Conservation (phyloP, 2,888 invertebrate genomes). For the Platypus cylindrus region DNA sequence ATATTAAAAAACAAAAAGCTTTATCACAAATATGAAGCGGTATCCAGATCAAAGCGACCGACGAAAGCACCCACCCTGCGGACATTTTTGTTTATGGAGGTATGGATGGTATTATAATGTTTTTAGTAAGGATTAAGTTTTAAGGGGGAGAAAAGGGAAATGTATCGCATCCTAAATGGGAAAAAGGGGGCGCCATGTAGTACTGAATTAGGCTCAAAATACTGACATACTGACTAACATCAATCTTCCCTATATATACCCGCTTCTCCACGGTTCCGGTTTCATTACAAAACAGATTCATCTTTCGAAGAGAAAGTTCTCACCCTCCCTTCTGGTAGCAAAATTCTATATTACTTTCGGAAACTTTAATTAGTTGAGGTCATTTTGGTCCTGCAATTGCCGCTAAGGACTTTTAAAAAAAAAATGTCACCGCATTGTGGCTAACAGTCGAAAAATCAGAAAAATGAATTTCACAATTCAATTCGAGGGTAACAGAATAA, state of each 20-base stretch:
- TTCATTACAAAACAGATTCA: conserved; percentile 31
- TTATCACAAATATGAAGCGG: no score
- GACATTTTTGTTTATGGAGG: not conserved
- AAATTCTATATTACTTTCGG: no score
- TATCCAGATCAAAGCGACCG: conserved; percentile 1
- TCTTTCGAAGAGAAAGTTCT: conserved; percentile 21
- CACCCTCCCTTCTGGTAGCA: conserved; percentile 4
- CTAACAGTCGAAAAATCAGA: no score
- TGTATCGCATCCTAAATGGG: not conserved
- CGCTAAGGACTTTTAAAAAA: no score
- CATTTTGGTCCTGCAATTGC: no score
- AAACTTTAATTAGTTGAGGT: no score
- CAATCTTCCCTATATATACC: conserved; percentile 25
- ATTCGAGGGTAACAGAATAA: no score
- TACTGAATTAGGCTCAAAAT: conserved; percentile 10
- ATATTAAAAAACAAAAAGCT: no score
- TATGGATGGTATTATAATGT: not conserved
- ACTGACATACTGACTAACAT: conserved; percentile 14
- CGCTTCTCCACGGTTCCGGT: conserved; percentile 29
- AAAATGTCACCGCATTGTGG: no score
- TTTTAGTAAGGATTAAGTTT: conserved; percentile 1
- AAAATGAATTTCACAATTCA: no score
- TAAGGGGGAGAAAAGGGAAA: not conserved
- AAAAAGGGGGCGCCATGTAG: conserved; percentile 4
- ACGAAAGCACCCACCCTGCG: not conserved